These are phyloP conservation scores for Drosophila barbarae DNA, from an alignment of 2,888 invertebrate genomes.

Conservation along the genomic window DNA sequence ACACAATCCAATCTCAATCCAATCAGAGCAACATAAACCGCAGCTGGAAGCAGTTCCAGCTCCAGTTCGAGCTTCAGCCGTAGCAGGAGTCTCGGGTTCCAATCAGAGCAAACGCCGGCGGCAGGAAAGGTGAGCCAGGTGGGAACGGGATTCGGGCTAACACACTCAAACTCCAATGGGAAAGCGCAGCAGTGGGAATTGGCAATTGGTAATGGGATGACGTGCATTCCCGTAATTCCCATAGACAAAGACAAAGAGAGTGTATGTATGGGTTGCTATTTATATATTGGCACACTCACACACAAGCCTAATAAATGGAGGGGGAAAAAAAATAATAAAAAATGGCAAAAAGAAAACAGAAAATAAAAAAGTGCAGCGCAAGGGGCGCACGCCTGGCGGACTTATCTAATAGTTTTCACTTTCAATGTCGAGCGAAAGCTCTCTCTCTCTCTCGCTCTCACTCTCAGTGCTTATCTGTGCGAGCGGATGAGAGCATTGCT, in stretches of 20 bases:
- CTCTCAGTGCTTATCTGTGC: conserved; percentile 16
- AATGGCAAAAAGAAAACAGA: not conserved
- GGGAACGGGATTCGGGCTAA: conserved; percentile 15
- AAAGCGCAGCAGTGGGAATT: conserved; percentile 11
- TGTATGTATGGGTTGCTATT: conserved; percentile 21
- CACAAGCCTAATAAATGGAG: not conserved
- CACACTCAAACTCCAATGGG: not conserved
- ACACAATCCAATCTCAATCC: conserved; percentile 2
- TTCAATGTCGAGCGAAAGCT: conserved; percentile 59
- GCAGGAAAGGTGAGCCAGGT: conserved; percentile 30
- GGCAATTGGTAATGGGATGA: conserved; percentile 28
- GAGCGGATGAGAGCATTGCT: not conserved
- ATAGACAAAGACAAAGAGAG: conserved; percentile 16
- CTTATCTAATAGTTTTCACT: conserved; percentile 74
- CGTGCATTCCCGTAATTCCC: conserved; percentile 19
- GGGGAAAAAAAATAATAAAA: conserved; percentile 1
- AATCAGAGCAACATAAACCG: conserved; percentile 7
- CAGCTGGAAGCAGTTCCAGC: conserved; percentile 9
- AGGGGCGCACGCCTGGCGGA: conserved; percentile 46
- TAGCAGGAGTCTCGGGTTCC: conserved; percentile 21
- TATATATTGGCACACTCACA: conserved; percentile 16
- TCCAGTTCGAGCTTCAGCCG: conserved; percentile 9
- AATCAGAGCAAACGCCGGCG: conserved; percentile 28
- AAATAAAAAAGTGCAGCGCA: conserved; percentile 58
- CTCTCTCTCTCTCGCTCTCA: conserved; percentile 9